Percentiles rank a stretch among this genome's conserved stretches.
Conservation (phyloP, 2,888 invertebrate genomes). For the Busseola fusca region DNA sequence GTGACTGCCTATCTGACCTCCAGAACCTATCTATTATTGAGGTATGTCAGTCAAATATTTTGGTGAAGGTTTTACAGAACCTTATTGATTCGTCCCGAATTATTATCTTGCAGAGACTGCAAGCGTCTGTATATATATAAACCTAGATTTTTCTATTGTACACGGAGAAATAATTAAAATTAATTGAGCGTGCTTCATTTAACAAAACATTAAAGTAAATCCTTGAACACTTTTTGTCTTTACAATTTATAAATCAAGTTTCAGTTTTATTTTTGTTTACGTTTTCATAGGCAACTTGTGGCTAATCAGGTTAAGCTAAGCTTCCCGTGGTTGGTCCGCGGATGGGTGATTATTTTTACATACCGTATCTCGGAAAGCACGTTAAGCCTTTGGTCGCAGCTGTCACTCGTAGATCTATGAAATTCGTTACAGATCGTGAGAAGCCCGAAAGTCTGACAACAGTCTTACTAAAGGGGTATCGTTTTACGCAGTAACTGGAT, state of each 20-base stretch:
- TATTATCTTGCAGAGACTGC: conserved; percentile 3
- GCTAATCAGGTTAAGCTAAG: not conserved
- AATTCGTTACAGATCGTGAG: not conserved
- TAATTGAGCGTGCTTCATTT: conserved; percentile 11
- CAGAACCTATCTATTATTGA: not conserved
- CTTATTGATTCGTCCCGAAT: conserved; percentile 55
- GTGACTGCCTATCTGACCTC: not conserved
- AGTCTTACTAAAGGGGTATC: not conserved
- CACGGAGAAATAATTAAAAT: not conserved
- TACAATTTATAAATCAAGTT: not conserved
- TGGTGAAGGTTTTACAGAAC: conserved; percentile 43
- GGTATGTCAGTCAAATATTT: conserved; percentile 10
- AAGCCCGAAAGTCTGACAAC: not conserved
- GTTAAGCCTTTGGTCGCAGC: not conserved
- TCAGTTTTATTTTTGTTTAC: conserved; percentile 5
- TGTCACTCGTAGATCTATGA: not conserved
- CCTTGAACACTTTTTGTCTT: conserved; percentile 12
- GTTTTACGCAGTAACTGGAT: no score
- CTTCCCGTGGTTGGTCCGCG: not conserved
- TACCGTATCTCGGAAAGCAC: not conserved
- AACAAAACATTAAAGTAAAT: not conserved
- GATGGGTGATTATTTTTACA: not conserved
- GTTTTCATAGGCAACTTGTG: not conserved
- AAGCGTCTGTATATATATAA: conserved; percentile 16
- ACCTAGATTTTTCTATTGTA: conserved; percentile 13